Percentiles rank a stretch among this genome's conserved stretches.
Evolutionary conservation across 2,113 vertebrate genomes (phyloP).

Genomic region (Ochotona curzoniae): DNA sequence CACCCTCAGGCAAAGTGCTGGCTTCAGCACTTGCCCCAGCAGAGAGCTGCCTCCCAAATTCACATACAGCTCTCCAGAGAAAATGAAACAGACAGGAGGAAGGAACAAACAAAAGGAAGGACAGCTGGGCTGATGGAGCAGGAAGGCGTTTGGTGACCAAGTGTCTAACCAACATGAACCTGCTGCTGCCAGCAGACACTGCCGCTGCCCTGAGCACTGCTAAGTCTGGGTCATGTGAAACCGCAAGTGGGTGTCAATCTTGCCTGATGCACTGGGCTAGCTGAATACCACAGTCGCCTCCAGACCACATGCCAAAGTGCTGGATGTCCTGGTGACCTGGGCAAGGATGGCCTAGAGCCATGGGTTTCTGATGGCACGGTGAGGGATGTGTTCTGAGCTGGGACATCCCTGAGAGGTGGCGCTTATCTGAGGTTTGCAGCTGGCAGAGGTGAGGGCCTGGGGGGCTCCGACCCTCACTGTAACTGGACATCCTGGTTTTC

Average conservation of each 20-base stretch:
- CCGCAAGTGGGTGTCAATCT: neutral
- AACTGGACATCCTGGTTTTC: neutral
- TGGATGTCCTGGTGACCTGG: neutral
- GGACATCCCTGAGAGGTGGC: neutral
- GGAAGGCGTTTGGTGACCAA: slow-evolving; percentile 51
- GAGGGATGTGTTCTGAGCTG: accelerated
- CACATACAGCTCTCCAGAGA: neutral
- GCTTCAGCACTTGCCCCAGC: neutral
- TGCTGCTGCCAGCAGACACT: neutral
- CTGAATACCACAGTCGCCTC: slow-evolving; percentile 41
- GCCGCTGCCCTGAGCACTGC: slow-evolving; percentile 45
- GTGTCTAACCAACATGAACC: slow-evolving; percentile 42
- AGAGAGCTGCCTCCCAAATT: neutral
- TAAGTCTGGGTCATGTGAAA: neutral
- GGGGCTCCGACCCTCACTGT: neutral
- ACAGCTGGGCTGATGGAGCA: neutral
- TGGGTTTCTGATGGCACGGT: neutral
- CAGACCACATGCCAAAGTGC: slow-evolving; percentile 16
- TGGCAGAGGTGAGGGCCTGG: neutral
- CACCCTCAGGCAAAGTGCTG: neutral
- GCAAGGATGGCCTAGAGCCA: neutral
- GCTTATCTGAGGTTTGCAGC: no score
- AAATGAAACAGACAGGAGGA: neutral
- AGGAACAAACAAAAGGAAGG: slow-evolving; percentile 1
- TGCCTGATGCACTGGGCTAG: neutral